These are phyloP conservation scores for Euphydryas editha DNA, from an alignment of 2,888 invertebrate species.

Conservation along the genomic window DNA sequence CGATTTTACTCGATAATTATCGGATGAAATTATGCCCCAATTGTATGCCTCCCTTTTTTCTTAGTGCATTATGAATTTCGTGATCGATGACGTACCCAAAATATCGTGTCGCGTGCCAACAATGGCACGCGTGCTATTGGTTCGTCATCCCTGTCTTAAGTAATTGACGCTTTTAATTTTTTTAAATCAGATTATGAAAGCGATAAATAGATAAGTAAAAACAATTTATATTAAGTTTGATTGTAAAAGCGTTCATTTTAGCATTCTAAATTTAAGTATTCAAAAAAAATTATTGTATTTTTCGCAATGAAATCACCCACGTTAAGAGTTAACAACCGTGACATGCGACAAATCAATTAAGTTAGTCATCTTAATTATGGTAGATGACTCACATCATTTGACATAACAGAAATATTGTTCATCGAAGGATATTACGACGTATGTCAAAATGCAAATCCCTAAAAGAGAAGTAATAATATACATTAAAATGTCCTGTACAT, in stretches of 20 bases:
- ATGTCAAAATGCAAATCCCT: not conserved
- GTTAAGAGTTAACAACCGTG: slow-evolving; percentile 70
- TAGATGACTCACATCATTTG: slow-evolving; percentile 65
- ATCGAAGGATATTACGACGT: slow-evolving; percentile 11
- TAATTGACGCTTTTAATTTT: not conserved
- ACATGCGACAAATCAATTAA: slow-evolving; percentile 75
- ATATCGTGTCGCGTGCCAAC: too few species aligned
- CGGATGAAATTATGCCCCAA: too few species aligned
- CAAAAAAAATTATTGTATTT: slow-evolving; percentile 36
- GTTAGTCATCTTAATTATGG: slow-evolving; percentile 68
- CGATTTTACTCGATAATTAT: too few species aligned
- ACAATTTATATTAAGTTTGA: not conserved
- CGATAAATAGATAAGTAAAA: not conserved
- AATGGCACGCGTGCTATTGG: too few species aligned
- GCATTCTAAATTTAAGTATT: slow-evolving; percentile 25
- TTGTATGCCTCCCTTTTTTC: too few species aligned
- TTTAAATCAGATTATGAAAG: not conserved
- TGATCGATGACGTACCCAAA: too few species aligned
- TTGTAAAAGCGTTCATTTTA: slow-evolving; percentile 19
- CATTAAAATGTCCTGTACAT: too few species aligned
- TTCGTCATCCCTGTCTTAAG: too few species aligned
- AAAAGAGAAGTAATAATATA: too few species aligned
- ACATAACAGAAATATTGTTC: slow-evolving; percentile 51
- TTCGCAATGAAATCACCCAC: slow-evolving; percentile 62
- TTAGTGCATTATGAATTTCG: too few species aligned